Base-by-base conservation (phyloP, 2,113 vertebrate species). In the Ellobius talpinus region DNA sequence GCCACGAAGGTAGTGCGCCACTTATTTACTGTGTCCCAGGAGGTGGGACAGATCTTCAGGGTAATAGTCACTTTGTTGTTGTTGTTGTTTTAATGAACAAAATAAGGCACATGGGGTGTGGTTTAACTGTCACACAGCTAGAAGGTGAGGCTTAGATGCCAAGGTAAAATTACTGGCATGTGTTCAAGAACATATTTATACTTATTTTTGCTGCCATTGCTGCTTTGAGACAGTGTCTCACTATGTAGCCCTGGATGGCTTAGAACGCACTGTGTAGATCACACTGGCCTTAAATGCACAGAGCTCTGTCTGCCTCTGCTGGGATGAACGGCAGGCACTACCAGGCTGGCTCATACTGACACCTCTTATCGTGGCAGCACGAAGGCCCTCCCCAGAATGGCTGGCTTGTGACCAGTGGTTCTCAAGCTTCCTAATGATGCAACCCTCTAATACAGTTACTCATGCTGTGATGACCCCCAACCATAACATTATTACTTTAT, bases 311-410 rank as follows among this genome's bases (percentile, higher is more conserved):
- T 74, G 8, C n/a, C 39, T 42, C 72, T 74, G 72, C 21, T 74
- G 72, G 9, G 39, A 42, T 47, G 39, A 76, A 47, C 29, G 42
- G 74, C 42, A 47, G 26, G 42, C 42, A 39, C 72, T 26, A 73
- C 45, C 23, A 19, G 6, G 31, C 42, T 36, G 29, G 45, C 36
- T 52, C 65, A 8, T 3, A 31, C 4, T 31, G 4, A 21, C 36
- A 29, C 52, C 29, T 16, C 23, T 29, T n/a, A 63, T 12, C 19
- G 9, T 1, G 16, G 42, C 3, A 72, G 50, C 26, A 55, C 0
- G 11, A 52, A 45, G 66, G 76, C 70, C 58, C 12, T 14, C 2
- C 29, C 66, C 36, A 4, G 24, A 24, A 19, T 29, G 11, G 11
- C 42, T 77, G 4, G 0, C 2, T 88, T 13, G 10, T n/a, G 68